phyloP scores from a whole-genome alignment of 2,797 vertebrate species.

The Taenioides sp. region DNA sequence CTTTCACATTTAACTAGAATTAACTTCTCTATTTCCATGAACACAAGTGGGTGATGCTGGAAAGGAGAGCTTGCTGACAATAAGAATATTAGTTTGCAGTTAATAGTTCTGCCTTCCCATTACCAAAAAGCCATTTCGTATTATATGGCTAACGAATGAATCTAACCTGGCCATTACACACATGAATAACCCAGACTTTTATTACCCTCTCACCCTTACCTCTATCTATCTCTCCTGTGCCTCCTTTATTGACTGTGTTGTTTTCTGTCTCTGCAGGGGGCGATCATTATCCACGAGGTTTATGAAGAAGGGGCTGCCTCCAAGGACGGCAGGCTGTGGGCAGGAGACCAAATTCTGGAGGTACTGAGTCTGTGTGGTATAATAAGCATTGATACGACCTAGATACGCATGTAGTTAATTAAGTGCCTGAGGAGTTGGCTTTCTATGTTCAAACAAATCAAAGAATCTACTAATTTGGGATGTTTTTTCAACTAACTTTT shows the following conservation, averaged over 20 bases:
- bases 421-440: slow-evolving; percentile 22
- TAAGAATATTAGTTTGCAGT: too few species aligned
- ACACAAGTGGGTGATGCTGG: too few species aligned
- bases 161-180: background rate
- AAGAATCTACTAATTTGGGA: background rate
- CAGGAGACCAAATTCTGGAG: slow-evolving; percentile 97
- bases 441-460: slow-evolving; percentile 17
- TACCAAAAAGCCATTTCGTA: background rate
- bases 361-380: slow-evolving; percentile 59
- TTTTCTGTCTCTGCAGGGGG: slow-evolving; percentile 77
- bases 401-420: slow-evolving; percentile 25
- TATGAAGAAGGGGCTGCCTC: slow-evolving; percentile 97
- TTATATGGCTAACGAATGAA: background rate
- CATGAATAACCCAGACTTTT: slow-evolving; percentile 2
- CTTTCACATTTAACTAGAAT: too few species aligned
- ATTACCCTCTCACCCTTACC: background rate
- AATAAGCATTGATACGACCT: slow-evolving; percentile 27
- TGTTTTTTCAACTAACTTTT: background rate
- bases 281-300: slow-evolving; percentile 98
- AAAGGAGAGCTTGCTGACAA: too few species aligned
- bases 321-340: slow-evolving; percentile 96
- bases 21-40: too few species aligned
- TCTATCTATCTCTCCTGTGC: slow-evolving; percentile 9
- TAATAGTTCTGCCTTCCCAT: too few species aligned
- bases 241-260: background rate